Percentiles rank a stretch among this genome's conserved stretches.
Evolutionary conservation across 2,113 vertebrate species (phyloP).

Genomic region (Neoarius graeffei): DNA sequence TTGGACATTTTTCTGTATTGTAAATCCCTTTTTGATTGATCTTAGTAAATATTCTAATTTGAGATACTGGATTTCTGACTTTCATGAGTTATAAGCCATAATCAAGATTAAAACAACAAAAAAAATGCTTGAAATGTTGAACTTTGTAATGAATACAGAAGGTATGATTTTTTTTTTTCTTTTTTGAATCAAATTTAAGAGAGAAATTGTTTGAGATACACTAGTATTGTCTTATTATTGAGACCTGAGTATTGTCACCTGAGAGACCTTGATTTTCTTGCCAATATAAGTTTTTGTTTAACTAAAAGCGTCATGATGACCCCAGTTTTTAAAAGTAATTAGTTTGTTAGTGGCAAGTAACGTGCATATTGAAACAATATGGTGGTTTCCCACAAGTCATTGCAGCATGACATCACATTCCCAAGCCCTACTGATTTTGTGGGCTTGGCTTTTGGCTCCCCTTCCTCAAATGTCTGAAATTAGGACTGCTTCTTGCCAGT

Average conservation of each 20-base stretch:
- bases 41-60: too few relatives aligned
- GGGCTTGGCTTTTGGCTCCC: constrained; percentile 44
- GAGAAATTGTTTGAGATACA: too few relatives aligned
- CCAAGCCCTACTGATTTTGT: constrained; percentile 14
- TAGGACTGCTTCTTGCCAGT: background rate
- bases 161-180: too few relatives aligned
- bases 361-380: background rate
- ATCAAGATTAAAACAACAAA: too few relatives aligned
- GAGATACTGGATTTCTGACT: too few relatives aligned
- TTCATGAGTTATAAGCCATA: too few relatives aligned
- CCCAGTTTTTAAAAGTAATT: background rate
- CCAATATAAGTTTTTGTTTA: background rate
- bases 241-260: background rate
- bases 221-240: background rate
- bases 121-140: too few relatives aligned
- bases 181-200: too few relatives aligned
- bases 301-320: background rate
- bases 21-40: too few relatives aligned
- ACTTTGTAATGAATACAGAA: too few relatives aligned
- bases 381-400: background rate
- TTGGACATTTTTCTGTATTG: too few relatives aligned
- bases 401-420: constrained; percentile 24
- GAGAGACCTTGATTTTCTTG: background rate
- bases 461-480: constrained; percentile 14
- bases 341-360: background rate